Evolutionary conservation across 2,113 vertebrate genomes (phyloP).

Genomic region (Acrocephalus arundinaceus): DNA sequence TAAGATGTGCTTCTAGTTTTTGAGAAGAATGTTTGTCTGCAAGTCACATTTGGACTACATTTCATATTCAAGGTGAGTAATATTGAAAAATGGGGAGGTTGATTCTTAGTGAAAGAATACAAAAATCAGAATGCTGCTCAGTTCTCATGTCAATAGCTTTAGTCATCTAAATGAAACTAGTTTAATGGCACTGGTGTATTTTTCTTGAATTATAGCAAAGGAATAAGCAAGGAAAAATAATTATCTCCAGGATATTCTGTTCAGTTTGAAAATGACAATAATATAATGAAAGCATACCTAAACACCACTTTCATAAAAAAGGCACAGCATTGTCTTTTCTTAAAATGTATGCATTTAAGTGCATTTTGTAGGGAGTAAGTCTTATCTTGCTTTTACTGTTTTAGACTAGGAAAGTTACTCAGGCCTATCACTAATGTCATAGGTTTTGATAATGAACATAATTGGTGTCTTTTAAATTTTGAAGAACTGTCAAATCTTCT

Average conservation of each 20-base stretch:
- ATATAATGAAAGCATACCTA: not conserved
- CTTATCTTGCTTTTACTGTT: not conserved
- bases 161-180: not conserved
- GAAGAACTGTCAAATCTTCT: not conserved
- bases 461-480: not conserved
- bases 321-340: not conserved
- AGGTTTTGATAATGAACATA: fast-evolving
- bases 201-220: not conserved
- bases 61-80: not conserved
- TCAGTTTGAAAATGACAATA: not conserved
- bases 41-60: not conserved
- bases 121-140: not conserved
- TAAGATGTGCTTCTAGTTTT: not conserved
- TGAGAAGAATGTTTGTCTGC: not conserved
- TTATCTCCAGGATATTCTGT: not conserved
- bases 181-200: not conserved
- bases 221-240: not conserved
- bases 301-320: not conserved
- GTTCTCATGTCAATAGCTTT: not conserved
- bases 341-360: not conserved
- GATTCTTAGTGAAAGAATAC: not conserved
- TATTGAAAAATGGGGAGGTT: not conserved
- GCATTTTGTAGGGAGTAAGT: not conserved
- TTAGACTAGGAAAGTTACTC: not conserved
- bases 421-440: not conserved